These are phyloP conservation scores for Leptocoma aspasia DNA, from an alignment of 2,113 vertebrate species.

Conservation along the genomic window DNA sequence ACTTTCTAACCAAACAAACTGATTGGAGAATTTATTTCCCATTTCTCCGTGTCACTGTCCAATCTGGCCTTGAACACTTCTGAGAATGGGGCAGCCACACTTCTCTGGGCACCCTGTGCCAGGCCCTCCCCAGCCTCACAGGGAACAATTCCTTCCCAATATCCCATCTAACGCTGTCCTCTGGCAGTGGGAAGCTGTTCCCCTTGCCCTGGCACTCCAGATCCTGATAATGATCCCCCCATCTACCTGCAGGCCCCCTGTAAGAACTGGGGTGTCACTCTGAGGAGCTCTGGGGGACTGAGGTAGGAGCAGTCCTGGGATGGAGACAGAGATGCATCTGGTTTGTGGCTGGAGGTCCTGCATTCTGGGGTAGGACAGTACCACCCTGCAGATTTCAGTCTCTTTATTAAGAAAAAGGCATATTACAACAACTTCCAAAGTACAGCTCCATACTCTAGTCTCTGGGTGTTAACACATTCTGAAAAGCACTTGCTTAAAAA, in stretches of 20 bases:
- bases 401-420: constrained; percentile 75
- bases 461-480: constrained; percentile 20
- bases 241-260: neutral
- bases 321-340: accelerated
- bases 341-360: neutral
- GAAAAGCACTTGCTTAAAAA: constrained; percentile 71
- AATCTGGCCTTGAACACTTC: neutral
- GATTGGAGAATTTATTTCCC: neutral
- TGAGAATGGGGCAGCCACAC: neutral
- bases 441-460: constrained; percentile 50
- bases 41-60: neutral
- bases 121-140: neutral
- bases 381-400: neutral
- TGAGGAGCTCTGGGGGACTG: neutral
- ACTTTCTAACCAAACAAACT: neutral
- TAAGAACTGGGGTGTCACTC: neutral
- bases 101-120: neutral
- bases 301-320: neutral
- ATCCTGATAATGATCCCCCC: neutral
- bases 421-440: constrained; percentile 55
- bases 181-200: neutral
- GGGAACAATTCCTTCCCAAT: neutral
- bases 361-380: neutral
- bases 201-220: neutral
- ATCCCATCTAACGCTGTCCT: neutral